phyloP scores from a whole-genome alignment of 92 coral and sea anemone species.

The Epizoanthus rinbou region DNA sequence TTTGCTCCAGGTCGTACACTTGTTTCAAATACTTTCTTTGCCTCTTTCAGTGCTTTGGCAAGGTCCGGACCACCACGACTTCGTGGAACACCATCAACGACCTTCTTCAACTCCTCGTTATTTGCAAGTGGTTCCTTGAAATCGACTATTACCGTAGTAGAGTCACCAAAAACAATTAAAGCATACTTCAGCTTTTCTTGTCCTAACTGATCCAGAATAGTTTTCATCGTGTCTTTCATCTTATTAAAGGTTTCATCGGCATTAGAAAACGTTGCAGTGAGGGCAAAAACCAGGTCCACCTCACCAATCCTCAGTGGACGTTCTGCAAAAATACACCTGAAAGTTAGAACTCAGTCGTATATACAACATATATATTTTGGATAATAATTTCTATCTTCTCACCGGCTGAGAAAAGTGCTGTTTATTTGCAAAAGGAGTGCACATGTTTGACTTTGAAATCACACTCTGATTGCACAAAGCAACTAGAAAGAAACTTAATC shows the following conservation, averaged over 20 bases:
- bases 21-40: conserved; percentile 7
- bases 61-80: conserved; percentile 31
- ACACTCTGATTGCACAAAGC: no score
- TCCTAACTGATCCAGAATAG: conserved; percentile 42
- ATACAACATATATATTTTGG: no score
- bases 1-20: conserved; percentile 21
- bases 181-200: conserved; percentile 59
- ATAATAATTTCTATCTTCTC: no score
- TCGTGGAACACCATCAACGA: conserved; percentile 15
- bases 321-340: conserved; percentile 3
- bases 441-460: no score
- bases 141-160: conserved; percentile 57
- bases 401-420: no score
- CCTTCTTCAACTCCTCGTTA: conserved; percentile 30
- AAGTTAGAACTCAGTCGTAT: neutral
- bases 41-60: conserved; percentile 28
- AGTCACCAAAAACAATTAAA: conserved; percentile 71
- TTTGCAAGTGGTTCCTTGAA: conserved; percentile 72
- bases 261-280: conserved; percentile 51
- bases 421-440: no score
- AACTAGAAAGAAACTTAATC: no score
- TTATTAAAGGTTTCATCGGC: conserved; percentile 40
- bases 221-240: conserved; percentile 45
- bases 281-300: conserved; percentile 51
- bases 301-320: conserved; percentile 23